phyloP scores from a whole-genome alignment of 1,140 invertebrate genomes.

The Colletes latitarsis region DNA sequence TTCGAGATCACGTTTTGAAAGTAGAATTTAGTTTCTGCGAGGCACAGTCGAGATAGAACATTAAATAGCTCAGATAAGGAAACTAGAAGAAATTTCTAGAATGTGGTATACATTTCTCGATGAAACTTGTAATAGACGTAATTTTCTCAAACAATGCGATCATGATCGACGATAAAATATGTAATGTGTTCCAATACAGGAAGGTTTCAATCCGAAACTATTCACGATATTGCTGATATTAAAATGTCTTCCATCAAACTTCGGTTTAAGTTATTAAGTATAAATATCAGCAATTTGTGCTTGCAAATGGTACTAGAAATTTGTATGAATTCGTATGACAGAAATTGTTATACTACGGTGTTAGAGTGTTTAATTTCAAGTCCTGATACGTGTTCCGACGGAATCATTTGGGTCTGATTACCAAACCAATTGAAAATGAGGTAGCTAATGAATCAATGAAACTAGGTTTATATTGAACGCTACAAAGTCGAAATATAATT shows the following conservation, averaged over 20 bases:
- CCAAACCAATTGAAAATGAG: no score
- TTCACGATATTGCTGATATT: background rate
- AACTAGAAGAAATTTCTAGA: background rate
- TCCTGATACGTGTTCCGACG: no score
- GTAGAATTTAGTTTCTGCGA: conserved; percentile 22
- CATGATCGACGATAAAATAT: background rate
- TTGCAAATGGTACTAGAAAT: no score
- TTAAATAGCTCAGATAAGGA: conserved; percentile 29
- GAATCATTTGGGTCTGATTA: no score
- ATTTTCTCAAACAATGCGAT: conserved; percentile 24
- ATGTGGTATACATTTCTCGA: conserved; percentile 21
- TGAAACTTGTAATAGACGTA: conserved; percentile 24
- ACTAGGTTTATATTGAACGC: no score
- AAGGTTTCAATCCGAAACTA: background rate
- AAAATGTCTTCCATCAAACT: background rate
- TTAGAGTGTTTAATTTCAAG: no score
- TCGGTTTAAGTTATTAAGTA: no score
- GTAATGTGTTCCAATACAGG: background rate
- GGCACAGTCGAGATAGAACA: conserved; percentile 30
- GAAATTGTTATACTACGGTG: no score
- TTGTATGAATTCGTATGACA: no score
- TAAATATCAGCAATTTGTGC: no score
- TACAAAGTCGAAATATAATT: no score
- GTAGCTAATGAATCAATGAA: no score
- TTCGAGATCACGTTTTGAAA: conserved; percentile 2